Conservation (phyloP, 2,797 vertebrate species). For the Sebastes taczanowskii region DNA sequence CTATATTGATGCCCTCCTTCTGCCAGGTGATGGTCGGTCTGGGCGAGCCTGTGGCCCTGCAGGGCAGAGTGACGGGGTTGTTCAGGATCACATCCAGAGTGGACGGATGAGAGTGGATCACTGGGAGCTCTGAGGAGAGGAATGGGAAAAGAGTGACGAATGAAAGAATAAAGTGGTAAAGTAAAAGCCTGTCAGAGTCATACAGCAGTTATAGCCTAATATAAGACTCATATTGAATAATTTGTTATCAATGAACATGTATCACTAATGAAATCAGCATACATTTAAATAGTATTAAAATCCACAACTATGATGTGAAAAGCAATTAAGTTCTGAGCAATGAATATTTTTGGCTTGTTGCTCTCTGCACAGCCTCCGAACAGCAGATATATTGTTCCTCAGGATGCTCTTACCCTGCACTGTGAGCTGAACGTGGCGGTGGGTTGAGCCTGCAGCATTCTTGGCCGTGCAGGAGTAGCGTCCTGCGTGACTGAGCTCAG, state of each 20-base stretch:
- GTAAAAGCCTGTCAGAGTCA: background rate
- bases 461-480: slow-evolving; percentile 88
- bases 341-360: background rate
- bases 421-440: slow-evolving; percentile 86
- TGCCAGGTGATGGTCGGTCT: slow-evolving; percentile 94
- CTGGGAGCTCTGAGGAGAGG: slow-evolving; percentile 85
- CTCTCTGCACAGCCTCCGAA: background rate
- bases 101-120: slow-evolving; percentile 87
- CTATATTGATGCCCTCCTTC: slow-evolving; percentile 93
- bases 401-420: slow-evolving; percentile 87
- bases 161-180: background rate
- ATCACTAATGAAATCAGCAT: background rate
- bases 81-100: slow-evolving; percentile 89
- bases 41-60: slow-evolving; percentile 88
- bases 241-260: background rate
- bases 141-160: background rate
- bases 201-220: background rate
- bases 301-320: background rate
- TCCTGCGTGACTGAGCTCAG: slow-evolving; percentile 88
- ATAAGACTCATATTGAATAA: background rate
- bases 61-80: slow-evolving; percentile 89
- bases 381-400: background rate
- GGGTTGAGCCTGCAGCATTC: slow-evolving; percentile 90
- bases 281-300: background rate
- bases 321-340: background rate